Conservation (phyloP, 2,797 vertebrate species). For the Spinus olivaceus region DNA sequence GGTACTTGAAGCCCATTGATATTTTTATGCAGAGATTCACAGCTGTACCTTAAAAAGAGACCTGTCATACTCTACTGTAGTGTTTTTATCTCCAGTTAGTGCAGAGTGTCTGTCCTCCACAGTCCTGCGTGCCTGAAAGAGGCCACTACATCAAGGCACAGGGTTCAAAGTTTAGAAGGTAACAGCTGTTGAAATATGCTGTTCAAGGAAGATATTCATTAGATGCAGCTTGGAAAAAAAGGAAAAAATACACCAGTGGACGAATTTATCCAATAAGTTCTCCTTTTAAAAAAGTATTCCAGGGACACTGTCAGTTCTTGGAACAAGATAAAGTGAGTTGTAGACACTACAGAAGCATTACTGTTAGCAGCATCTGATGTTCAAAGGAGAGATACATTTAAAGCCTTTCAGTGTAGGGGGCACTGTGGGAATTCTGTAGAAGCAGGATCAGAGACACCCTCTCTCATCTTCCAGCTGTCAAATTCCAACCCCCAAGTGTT, state of each 20-base stretch:
- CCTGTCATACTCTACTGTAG: not conserved
- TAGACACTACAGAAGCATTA: constrained; percentile 4
- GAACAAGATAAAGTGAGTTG: not conserved
- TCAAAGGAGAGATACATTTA: constrained; percentile 17
- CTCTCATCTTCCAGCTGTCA: not conserved
- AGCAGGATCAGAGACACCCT: not conserved
- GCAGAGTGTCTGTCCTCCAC: not conserved
- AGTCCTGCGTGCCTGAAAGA: not conserved
- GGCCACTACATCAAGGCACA: not conserved
- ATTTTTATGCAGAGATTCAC: not conserved
- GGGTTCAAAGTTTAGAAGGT: not conserved
- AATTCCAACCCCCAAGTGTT: not conserved
- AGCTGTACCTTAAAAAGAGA: not conserved
- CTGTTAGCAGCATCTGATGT: not conserved
- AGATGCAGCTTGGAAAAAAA: not conserved
- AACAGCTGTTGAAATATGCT: not conserved
- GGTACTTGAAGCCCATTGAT: not conserved
- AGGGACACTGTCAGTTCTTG: not conserved
- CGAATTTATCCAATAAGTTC: not conserved
- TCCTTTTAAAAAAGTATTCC: constrained; percentile 9
- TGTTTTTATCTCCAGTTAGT: not conserved
- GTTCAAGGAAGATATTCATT: not conserved
- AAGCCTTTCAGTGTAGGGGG: constrained; percentile 8
- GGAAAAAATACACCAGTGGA: not conserved
- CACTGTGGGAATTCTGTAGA: constrained; percentile 11